Evolutionary conservation across 1,140 invertebrate species (phyloP).

Genomic region (Caenorhabditis tropicalis): DNA sequence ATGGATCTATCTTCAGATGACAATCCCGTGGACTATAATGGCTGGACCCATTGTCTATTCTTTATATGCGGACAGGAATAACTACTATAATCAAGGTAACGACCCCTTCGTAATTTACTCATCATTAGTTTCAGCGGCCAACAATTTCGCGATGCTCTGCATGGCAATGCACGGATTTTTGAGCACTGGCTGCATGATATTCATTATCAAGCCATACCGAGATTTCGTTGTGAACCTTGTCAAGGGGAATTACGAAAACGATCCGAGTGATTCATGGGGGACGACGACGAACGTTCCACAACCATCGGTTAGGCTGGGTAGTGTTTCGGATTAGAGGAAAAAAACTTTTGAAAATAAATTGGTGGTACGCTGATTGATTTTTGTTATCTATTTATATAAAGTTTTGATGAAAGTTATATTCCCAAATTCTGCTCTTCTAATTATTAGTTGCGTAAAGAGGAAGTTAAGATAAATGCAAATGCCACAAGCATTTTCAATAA

Average conservation of each 20-base stretch:
- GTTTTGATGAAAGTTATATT: too few species aligned
- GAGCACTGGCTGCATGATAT: neutral
- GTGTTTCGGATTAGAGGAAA: too few species aligned
- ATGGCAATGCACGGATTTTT: neutral
- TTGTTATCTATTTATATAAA: too few species aligned
- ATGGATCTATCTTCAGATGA: neutral
- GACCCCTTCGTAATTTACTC: too few species aligned
- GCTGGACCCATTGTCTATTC: neutral
- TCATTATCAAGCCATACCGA: neutral
- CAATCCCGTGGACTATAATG: neutral
- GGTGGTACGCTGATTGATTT: too few species aligned
- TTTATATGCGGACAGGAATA: neutral
- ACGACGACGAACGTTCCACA: neutral
- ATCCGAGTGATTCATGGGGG: neutral
- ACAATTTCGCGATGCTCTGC: neutral
- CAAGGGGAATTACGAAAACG: neutral
- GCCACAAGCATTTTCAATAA: too few species aligned
- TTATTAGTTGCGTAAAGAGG: too few species aligned
- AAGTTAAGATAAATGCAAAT: too few species aligned
- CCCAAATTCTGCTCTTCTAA: too few species aligned
- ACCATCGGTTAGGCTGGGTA: neutral
- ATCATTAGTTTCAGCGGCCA: neutral
- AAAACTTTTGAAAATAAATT: too few species aligned
- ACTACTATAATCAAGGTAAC: conserved; percentile 24
- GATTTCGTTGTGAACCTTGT: neutral